phyloP scores from a whole-genome alignment of 1,140 invertebrate genomes.

The Pogonomyrmex barbatus region DNA sequence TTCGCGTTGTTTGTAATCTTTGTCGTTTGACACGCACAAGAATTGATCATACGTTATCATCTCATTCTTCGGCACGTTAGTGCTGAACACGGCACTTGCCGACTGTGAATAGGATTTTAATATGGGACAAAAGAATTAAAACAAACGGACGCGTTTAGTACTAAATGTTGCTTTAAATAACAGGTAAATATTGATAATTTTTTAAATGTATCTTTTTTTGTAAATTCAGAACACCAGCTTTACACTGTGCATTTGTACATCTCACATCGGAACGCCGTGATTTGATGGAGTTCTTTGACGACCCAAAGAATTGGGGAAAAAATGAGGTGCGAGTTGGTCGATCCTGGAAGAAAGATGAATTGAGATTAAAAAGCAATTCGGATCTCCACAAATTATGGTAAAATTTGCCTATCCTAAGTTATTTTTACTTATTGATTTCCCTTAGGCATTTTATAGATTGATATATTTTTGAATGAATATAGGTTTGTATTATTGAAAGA shows the following conservation, averaged over 20 bases:
- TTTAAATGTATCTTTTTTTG: background rate
- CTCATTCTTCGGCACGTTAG: background rate
- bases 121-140: background rate
- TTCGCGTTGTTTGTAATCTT: background rate
- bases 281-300: conserved; percentile 97
- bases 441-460: background rate
- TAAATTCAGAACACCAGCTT: conserved; percentile 19
- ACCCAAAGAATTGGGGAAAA: conserved; percentile 94
- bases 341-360: conserved; percentile 95
- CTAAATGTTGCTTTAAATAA: background rate
- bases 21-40: background rate
- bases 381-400: conserved; percentile 99
- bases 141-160: background rate
- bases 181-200: background rate
- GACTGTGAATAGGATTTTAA: background rate
- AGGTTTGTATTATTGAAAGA: conserved; percentile 98
- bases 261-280: conserved; percentile 83
- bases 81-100: background rate
- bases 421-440: background rate
- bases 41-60: background rate
- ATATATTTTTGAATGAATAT: conserved; percentile 48
- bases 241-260: conserved; percentile 77
- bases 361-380: conserved; percentile 97
- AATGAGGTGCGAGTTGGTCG: conserved; percentile 93
- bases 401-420: conserved; percentile 46